Percentiles rank a stretch among this genome's conserved stretches.
These are phyloP conservation scores for Cephus pulcher DNA, from an alignment of 2,888 invertebrate species.

Conservation along the genomic window DNA sequence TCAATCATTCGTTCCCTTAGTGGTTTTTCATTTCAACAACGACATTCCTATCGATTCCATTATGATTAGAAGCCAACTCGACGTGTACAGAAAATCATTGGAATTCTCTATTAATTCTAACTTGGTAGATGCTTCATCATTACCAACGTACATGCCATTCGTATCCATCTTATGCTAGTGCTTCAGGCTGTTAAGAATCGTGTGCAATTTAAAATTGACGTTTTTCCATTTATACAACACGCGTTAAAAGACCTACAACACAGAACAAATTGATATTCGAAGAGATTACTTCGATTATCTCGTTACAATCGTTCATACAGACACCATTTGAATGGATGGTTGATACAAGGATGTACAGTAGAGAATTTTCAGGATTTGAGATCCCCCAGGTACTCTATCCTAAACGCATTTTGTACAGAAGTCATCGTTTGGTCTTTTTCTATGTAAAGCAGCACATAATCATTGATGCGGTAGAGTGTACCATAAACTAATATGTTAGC, in stretches of 20 bases:
- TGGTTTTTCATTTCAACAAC: neutral
- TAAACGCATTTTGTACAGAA: neutral
- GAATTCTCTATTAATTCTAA: neutral
- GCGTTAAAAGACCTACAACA: neutral
- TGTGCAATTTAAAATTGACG: neutral
- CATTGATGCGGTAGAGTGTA: neutral
- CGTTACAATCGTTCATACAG: too few species aligned
- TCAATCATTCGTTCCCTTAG: slow-evolving; percentile 12
- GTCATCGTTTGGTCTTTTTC: neutral
- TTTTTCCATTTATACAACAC: neutral
- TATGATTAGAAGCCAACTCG: neutral
- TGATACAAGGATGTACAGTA: neutral
- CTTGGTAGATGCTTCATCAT: neutral
- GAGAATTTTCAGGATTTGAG: too few species aligned
- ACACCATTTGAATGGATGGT: neutral
- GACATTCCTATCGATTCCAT: slow-evolving; percentile 8
- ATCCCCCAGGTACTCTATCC: neutral
- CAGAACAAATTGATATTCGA: neutral
- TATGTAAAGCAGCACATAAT: neutral
- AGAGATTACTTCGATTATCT: neutral
- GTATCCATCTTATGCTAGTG: too few species aligned
- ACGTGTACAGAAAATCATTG: neutral
- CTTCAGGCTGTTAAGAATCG: too few species aligned
- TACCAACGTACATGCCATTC: too few species aligned
- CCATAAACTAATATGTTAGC: neutral